These are phyloP conservation scores for Drosophila lacertosa DNA, from an alignment of 1,140 invertebrate species.

Conservation along the genomic window DNA sequence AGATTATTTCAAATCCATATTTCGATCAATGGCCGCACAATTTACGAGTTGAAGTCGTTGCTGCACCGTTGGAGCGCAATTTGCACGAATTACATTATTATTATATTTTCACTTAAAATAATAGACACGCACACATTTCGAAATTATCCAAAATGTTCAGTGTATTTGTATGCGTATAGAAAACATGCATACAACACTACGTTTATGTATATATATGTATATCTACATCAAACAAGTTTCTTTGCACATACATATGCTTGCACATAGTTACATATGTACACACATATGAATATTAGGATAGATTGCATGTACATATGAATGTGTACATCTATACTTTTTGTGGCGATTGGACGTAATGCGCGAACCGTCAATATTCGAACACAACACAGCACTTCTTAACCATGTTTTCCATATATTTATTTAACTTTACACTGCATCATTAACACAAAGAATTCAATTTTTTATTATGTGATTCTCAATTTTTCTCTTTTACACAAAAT, in stretches of 20 bases:
- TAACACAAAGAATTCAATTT: neutral
- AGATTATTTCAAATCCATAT: conserved; percentile 5
- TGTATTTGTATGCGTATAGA: conserved; percentile 7
- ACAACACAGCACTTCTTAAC: neutral
- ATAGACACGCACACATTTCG: neutral
- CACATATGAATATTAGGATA: conserved; percentile 15
- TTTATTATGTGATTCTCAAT: conserved; percentile 21
- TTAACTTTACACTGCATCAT: neutral
- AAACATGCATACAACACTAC: neutral
- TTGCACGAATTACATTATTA: neutral
- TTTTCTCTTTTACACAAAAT: conserved; percentile 48
- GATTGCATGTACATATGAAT: conserved; percentile 11
- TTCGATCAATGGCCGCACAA: neutral
- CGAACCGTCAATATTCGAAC: neutral
- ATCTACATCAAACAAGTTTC: conserved; percentile 49
- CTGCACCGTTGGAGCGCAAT: neutral
- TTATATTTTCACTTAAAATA: neutral
- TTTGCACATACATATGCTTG: conserved; percentile 13
- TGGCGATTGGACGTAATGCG: neutral
- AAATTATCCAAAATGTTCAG: conserved; percentile 1
- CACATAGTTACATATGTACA: conserved; percentile 13
- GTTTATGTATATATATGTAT: conserved; percentile 12
- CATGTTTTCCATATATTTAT: neutral
- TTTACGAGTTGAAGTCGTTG: neutral
- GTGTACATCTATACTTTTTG: neutral